Percentiles rank a stretch among this genome's conserved stretches.
Evolutionary conservation across 30 jellyfish, hydroid and myxozoan genomes (phyloP).

Genomic region (Hydra vulgaris): DNA sequence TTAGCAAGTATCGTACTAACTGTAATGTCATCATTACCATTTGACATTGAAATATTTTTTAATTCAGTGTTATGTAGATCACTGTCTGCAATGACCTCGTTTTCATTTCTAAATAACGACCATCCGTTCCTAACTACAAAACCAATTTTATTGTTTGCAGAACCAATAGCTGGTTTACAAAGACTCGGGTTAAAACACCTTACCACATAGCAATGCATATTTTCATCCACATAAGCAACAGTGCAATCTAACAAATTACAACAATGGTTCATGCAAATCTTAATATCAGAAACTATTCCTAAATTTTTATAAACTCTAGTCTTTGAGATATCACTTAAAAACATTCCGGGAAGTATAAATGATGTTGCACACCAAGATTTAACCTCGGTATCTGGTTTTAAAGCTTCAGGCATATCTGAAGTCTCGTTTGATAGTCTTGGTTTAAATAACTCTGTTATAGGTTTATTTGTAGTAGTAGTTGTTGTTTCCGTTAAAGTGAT

Average conservation of each 20-base stretch:
- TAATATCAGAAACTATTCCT: slow-evolving; percentile 61
- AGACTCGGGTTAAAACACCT: slow-evolving; percentile 42
- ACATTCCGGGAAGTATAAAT: slow-evolving; percentile 58
- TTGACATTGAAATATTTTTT: neutral
- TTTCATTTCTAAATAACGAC: slow-evolving; percentile 48
- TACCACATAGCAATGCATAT: slow-evolving; percentile 53
- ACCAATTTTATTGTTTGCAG: slow-evolving; percentile 48
- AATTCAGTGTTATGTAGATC: neutral
- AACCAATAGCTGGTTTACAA: slow-evolving; percentile 55
- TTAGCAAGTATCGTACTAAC: neutral
- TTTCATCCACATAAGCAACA: slow-evolving; percentile 58
- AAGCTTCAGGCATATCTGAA: slow-evolving; percentile 31
- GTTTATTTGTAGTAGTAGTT: slow-evolving; percentile 23
- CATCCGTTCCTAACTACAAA: slow-evolving; percentile 66
- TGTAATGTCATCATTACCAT: neutral
- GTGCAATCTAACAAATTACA: slow-evolving; percentile 64
- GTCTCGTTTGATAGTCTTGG: slow-evolving; percentile 27
- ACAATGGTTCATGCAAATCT: slow-evolving; percentile 55
- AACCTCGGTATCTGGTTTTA: slow-evolving; percentile 18
- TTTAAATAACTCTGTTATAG: neutral
- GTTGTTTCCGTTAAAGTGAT: slow-evolving; percentile 34
- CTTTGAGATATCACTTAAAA: slow-evolving; percentile 58
- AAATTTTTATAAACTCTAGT: slow-evolving; percentile 58
- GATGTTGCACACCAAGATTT: slow-evolving; percentile 66
- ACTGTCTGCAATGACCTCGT: slow-evolving; percentile 14